Percentiles rank a stretch among this genome's conserved stretches.
phyloP scores from a whole-genome alignment of 2,113 vertebrate species.

The Neopipo cinnamomea region DNA sequence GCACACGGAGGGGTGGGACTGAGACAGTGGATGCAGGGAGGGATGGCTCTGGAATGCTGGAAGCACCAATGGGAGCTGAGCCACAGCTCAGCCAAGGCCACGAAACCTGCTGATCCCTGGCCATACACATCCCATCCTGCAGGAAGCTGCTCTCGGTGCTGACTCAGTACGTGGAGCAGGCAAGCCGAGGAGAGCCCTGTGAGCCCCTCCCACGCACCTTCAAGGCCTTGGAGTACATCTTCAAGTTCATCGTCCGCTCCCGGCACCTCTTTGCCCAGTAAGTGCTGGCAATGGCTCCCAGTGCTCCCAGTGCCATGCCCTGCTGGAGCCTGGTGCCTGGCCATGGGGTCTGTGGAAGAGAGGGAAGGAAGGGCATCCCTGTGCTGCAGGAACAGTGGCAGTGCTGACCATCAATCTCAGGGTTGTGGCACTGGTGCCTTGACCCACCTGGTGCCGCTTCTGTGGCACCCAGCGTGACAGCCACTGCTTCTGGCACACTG shows the following conservation, averaged over 20 bases:
- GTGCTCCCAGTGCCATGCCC: rapidly evolving
- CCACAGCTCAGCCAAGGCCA: rapidly evolving
- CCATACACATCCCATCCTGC: rapidly evolving
- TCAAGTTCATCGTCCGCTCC: slow-evolving; percentile 67
- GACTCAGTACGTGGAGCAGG: slow-evolving; percentile 21
- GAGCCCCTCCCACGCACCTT: slow-evolving; percentile 31
- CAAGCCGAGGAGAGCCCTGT: not conserved
- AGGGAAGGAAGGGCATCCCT: not conserved
- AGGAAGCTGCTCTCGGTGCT: slow-evolving; percentile 64
- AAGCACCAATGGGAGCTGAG: not conserved
- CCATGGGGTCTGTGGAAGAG: not conserved
- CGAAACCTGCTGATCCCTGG: not conserved
- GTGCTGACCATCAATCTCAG: not conserved
- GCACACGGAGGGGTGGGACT: rapidly evolving
- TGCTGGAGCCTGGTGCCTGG: not conserved
- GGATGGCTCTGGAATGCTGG: not conserved
- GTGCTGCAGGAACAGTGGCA: rapidly evolving
- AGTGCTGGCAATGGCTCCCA: not conserved
- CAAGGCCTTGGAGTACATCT: slow-evolving; percentile 63
- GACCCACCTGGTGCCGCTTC: not conserved
- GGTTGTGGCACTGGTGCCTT: not conserved
- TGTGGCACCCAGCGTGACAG: not conserved
- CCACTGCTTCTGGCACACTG: rapidly evolving
- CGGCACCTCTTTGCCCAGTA: slow-evolving; percentile 45
- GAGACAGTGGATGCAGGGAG: rapidly evolving